A percentile compares a stretch with the other conserved stretches of the same genome.
phyloP scores from a whole-genome alignment of 2,113 vertebrate species.

The Indicator maculatus region DNA sequence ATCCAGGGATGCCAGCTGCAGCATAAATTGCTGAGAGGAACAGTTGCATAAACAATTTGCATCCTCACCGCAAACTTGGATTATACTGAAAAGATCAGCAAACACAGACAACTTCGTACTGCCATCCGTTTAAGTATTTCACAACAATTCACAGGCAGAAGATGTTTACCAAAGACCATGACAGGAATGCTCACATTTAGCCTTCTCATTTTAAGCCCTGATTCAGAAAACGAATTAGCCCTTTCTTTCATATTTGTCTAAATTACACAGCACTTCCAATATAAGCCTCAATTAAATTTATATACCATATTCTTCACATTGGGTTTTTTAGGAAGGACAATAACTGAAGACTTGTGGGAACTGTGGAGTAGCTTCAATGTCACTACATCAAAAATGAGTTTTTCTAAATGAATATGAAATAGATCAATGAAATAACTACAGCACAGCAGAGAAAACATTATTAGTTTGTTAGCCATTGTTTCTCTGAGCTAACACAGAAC shows the following conservation, averaged over 20 bases:
- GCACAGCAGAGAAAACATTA: too few species aligned
- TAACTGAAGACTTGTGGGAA: background rate
- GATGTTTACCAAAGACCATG: background rate
- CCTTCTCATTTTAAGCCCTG: background rate
- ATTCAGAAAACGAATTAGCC: background rate
- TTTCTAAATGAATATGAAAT: too few species aligned
- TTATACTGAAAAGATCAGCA: background rate
- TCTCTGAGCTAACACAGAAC: too few species aligned
- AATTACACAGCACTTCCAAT: background rate
- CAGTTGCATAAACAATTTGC: background rate
- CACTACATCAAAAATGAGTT: background rate
- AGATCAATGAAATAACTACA: too few species aligned
- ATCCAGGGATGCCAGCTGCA: background rate
- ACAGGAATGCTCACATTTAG: background rate
- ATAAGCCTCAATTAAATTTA: background rate
- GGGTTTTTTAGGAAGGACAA: background rate
- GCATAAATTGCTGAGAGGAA: background rate
- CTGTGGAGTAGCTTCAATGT: background rate
- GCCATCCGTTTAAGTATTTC: background rate
- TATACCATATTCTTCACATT: background rate
- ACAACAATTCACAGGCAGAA: background rate
- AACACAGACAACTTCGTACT: background rate
- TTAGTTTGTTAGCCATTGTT: too few species aligned
- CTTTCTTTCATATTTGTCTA: background rate
- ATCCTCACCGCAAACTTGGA: background rate